A percentile compares a stretch with the other conserved stretches of the same genome.
These are phyloP conservation scores for Hypena proboscidalis DNA, from an alignment of 2,888 invertebrate genomes.

Conservation along the genomic window DNA sequence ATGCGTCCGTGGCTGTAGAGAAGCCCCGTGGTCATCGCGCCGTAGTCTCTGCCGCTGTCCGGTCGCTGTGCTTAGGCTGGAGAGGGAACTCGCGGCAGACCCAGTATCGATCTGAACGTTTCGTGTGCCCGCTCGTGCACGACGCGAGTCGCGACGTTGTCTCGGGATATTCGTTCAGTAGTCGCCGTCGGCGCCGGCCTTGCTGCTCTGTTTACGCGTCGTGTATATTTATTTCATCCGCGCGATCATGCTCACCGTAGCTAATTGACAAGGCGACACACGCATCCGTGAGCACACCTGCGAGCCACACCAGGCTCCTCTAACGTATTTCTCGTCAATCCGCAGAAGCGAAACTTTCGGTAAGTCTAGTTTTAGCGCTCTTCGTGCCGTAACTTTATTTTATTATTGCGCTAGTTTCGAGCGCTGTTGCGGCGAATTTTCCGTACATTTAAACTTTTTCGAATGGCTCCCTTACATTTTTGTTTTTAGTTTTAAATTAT, in stretches of 20 bases:
- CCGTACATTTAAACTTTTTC: constrained; percentile 15
- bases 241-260: constrained; percentile 74
- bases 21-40: constrained; percentile 44
- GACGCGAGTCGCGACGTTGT: constrained; percentile 74
- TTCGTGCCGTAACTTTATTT: constrained; percentile 24
- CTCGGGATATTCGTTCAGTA: constrained; percentile 79
- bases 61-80: constrained; percentile 56
- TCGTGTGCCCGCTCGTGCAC: constrained; percentile 74
- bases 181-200: constrained; percentile 82
- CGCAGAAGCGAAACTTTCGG: constrained; percentile 49
- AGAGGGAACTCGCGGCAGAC: constrained; percentile 72
- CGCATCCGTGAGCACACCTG: constrained; percentile 59
- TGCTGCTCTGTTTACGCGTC: constrained; percentile 78
- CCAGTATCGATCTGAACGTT: constrained; percentile 78
- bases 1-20: constrained; percentile 51
- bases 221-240: constrained; percentile 68
- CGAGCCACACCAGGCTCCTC: constrained; percentile 43
- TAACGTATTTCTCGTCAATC: constrained; percentile 55
- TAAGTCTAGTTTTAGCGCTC: constrained; percentile 43
- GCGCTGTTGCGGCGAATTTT: constrained; percentile 45
- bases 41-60: constrained; percentile 31
- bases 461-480: constrained; percentile 14
- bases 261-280: constrained; percentile 73
- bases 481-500: constrained; percentile 18
- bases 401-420: constrained; percentile 23